Conservation (phyloP, 2,113 vertebrate species). For the Butorides virescens region DNA sequence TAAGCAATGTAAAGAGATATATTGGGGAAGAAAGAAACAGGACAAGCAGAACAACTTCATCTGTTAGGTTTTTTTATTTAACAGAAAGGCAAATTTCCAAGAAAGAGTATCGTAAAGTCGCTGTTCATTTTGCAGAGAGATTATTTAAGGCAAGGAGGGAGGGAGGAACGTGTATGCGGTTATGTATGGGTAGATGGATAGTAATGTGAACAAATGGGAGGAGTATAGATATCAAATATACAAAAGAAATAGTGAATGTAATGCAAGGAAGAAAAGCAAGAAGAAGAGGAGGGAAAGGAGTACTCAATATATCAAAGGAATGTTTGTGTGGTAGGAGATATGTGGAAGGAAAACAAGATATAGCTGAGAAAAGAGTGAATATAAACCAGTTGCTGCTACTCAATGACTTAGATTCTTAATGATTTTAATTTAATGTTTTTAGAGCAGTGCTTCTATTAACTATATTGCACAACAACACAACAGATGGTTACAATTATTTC, state of each 20-base stretch:
- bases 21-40: neutral
- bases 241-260: neutral
- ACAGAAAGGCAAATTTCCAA: neutral
- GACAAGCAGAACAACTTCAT: neutral
- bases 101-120: neutral
- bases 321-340: neutral
- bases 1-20: neutral
- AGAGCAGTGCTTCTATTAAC: neutral
- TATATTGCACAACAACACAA: neutral
- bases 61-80: neutral
- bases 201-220: neutral
- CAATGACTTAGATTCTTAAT: neutral
- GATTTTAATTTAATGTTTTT: neutral
- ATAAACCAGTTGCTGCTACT: neutral
- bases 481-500: neutral
- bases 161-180: neutral
- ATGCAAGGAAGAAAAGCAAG: neutral
- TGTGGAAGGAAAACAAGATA: neutral
- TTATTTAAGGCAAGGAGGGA: neutral
- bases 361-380: neutral
- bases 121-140: neutral
- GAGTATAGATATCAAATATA: neutral
- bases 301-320: neutral
- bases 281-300: neutral
- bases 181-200: neutral